A percentile compares a stretch with the other conserved stretches of the same genome.
Conservation (phyloP, 2,113 vertebrate genomes). For the Oryzias curvinotus region DNA sequence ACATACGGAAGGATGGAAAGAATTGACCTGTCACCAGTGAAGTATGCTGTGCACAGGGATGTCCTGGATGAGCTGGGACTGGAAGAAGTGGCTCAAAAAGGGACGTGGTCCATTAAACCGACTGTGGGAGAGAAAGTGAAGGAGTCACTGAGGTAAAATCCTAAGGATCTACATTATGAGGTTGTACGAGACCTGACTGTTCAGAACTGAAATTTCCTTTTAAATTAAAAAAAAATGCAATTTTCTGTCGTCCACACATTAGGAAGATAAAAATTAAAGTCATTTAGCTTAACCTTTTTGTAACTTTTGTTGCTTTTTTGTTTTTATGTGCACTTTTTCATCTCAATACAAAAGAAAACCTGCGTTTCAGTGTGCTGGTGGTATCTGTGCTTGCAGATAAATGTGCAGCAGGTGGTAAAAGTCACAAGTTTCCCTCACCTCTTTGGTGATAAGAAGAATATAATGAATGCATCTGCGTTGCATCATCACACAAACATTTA, state of each 20-base stretch:
- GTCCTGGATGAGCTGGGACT: conserved; percentile 80
- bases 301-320: too few species aligned
- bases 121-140: conserved; percentile 51
- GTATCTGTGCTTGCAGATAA: conserved; percentile 25
- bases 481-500: too few species aligned
- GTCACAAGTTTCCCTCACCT: conserved; percentile 22
- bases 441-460: background rate
- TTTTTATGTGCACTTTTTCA: too few species aligned
- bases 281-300: too few species aligned
- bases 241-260: too few species aligned
- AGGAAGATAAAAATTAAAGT: too few species aligned
- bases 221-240: too few species aligned
- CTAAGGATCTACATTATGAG: background rate
- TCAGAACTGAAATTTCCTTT: too few species aligned
- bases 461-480: too few species aligned
- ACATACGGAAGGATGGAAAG: conserved; percentile 26
- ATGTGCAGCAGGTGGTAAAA: conserved; percentile 21
- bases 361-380: background rate
- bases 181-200: background rate
- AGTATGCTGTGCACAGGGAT: conserved; percentile 58
- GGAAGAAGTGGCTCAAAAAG: conserved; percentile 77
- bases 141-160: conserved; percentile 46
- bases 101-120: conserved; percentile 22
- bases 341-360: background rate
- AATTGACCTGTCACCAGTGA: background rate